A percentile compares a stretch with the other conserved stretches of the same genome.
phyloP scores from a whole-genome alignment of 2,888 invertebrate species.

The Epirrhoe alternata region DNA sequence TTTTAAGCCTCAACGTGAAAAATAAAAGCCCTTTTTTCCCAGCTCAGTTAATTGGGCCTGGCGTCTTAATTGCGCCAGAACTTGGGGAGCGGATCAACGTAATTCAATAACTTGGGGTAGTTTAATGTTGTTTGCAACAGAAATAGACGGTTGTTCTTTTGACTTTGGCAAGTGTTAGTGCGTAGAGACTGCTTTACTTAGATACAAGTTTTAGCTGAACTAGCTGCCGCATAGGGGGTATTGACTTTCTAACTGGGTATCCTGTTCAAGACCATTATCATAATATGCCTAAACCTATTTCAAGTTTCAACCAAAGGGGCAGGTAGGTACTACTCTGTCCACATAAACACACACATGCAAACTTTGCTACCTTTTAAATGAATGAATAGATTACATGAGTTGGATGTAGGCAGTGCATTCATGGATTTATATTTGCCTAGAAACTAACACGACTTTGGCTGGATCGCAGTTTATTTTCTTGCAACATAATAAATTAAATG shows the following conservation, averaged over 20 bases:
- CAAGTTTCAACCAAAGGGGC: too few relatives aligned
- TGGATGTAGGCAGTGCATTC: too few relatives aligned
- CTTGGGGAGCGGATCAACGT: slow-evolving; percentile 22
- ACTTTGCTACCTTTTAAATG: too few relatives aligned
- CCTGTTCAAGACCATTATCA: too few relatives aligned
- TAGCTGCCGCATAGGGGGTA: too few relatives aligned
- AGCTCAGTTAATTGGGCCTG: slow-evolving; percentile 3
- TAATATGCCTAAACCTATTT: too few relatives aligned
- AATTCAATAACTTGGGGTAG: slow-evolving; percentile 34
- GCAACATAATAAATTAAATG: slow-evolving; percentile 6
- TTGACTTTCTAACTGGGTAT: too few relatives aligned
- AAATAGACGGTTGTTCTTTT: slow-evolving; percentile 31
- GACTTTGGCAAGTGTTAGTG: slow-evolving; percentile 7
- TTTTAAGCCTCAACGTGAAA: not conserved
- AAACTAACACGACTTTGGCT: not conserved
- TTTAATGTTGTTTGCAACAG: slow-evolving; percentile 32
- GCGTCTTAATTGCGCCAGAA: slow-evolving; percentile 8
- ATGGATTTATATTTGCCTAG: not conserved
- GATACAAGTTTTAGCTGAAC: too few relatives aligned
- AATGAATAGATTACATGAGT: too few relatives aligned
- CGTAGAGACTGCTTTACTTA: too few relatives aligned
- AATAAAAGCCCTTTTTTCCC: not conserved
- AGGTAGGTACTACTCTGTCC: too few relatives aligned
- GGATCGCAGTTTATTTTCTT: not conserved
- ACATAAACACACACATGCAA: too few relatives aligned